Evolutionary conservation across 2,113 vertebrate genomes (phyloP), one percentile per base, ranked within the genome.

Genomic region (Cyanoramphus novaezelandiae): DNA sequence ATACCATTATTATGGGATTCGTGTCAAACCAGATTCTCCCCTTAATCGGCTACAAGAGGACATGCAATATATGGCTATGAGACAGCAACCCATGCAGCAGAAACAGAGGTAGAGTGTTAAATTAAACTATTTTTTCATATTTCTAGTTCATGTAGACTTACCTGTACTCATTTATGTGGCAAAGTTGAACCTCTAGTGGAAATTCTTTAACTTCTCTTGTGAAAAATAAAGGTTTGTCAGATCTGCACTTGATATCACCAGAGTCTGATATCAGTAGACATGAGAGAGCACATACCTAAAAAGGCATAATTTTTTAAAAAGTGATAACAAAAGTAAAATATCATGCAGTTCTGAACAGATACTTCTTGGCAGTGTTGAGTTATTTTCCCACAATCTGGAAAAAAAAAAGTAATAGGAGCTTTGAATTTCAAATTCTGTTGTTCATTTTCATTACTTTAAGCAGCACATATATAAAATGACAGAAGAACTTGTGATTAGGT

Each of bases 21-120:
- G 98, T 94, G 98, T 98, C 94, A 98, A 98, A 97, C 98, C 98
- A 97, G 98, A 98, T 77, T 98, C 98, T 90, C 98, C 98, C 93
- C 98, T 98, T 94, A 98, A 98, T 97, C 97, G 97, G 29, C 96
- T 98, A 83, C 98, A 98, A 95, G 98, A 98, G 92, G 98, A 98
- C 95, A 98, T 98, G 97, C 98, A 98, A 97, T 98, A 98, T 95
- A 98, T 98, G 98, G 98, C 98, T 95, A 98, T 98, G 98, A 96
- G 98, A 94, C 98, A 98, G 53, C 98, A 98, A 82, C 98, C 98
- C 94, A 98, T 98, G 98, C 98, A 98, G 74, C 98, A 98, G 95
- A 98, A 98, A 96, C 98, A 98, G 94, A 98, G 98, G 98, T 98
- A 97, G 11, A 35, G 52, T 74, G 71, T 68, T 81, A 67, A 68